Evolutionary conservation across 1,140 invertebrate species (phyloP), one percentile per base, ranked within the genome.

Genomic region (Hycleus phaleratus): DNA sequence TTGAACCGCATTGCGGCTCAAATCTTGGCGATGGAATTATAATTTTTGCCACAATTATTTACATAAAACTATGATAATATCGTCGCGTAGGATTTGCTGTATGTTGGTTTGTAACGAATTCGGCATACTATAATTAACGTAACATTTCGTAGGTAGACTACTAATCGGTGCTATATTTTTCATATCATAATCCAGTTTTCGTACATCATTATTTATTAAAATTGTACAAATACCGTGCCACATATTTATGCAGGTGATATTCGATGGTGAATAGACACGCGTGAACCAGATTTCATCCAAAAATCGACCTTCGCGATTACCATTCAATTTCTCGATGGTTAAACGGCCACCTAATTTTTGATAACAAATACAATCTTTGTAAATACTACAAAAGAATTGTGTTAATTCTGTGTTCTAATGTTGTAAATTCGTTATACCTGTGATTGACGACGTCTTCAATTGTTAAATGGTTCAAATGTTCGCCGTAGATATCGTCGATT

Each of bases 31-130:
- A 18, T 18, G 18, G 18, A 18, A 54, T 3, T 26, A 46, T 40
- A 12, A 44, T 39, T 10, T 1, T 39, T 39, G 6, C 6, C 6
- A 46, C 6, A 18, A 6, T 26, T 43, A 62, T 65, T 69, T 66
- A 70, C 69, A 67, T 38, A 68, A 59, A 60, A 61, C 60, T 44
- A 71, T 68, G 38, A 71, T 71, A 26, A 71, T 62, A 59, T 71
- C 64, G 58, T 68, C 55, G 39, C 67, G 59, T 5, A 67, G 61
- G 48, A 70, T 70, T 9, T 68, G 65, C 12, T 45, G 51, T 11
- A 45, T 53, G 18, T 53, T 42, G 8, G 51, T 46, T 12, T 42
- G 46, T 25, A 55, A 9, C 32, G 44, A 55, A 44, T 55, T 48
- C 26, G 44, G 52, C 46, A 55, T 46, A 46, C 43, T 46, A 47